A percentile compares a stretch with the other conserved stretches of the same genome.
These are phyloP conservation scores for Paracentrotus lividus DNA, from an alignment of 53 echinoderm and acorn worm genomes.

Conservation along the genomic window DNA sequence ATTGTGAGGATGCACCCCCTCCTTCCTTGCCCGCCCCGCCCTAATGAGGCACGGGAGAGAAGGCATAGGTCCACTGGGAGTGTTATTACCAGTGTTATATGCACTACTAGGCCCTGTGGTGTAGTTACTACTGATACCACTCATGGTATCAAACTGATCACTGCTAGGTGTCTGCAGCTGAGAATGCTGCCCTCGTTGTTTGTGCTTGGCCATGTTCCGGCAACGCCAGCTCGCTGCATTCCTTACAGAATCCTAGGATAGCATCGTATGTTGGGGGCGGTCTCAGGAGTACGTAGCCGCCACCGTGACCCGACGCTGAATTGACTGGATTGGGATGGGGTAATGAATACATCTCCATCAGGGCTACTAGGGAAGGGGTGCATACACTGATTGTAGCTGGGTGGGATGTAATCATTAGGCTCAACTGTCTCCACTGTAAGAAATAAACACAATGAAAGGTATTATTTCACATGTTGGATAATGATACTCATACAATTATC, in stretches of 20 bases:
- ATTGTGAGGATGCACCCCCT: conserved; percentile 41
- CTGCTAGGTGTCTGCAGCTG: conserved; percentile 48
- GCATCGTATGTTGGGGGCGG: conserved; percentile 93
- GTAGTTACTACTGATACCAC: conserved; percentile 64
- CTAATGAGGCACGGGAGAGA: conserved; percentile 27
- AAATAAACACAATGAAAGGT: too few species aligned
- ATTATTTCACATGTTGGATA: too few species aligned
- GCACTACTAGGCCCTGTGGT: conserved; percentile 60
- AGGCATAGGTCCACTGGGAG: conserved; percentile 50
- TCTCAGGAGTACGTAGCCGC: conserved; percentile 87
- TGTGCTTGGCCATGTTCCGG: conserved; percentile 65
- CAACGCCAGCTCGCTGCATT: conserved; percentile 74
- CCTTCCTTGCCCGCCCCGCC: not conserved
- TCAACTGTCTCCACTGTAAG: conserved; percentile 80
- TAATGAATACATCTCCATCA: conserved; percentile 84
- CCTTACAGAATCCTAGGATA: conserved; percentile 82
- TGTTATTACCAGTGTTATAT: conserved; percentile 61
- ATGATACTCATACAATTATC: too few species aligned
- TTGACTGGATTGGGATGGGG: conserved; percentile 85
- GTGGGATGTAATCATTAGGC: conserved; percentile 94
- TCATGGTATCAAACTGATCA: conserved; percentile 61
- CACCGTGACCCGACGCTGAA: conserved; percentile 74
- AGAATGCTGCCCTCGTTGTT: not conserved
- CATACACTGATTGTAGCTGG: conserved; percentile 93
- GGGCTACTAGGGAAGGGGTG: conserved; percentile 84